A percentile compares a stretch with the other conserved stretches of the same genome.
Conservation (phyloP, 92 coral and sea anemone species). For the Ricordea florida region DNA sequence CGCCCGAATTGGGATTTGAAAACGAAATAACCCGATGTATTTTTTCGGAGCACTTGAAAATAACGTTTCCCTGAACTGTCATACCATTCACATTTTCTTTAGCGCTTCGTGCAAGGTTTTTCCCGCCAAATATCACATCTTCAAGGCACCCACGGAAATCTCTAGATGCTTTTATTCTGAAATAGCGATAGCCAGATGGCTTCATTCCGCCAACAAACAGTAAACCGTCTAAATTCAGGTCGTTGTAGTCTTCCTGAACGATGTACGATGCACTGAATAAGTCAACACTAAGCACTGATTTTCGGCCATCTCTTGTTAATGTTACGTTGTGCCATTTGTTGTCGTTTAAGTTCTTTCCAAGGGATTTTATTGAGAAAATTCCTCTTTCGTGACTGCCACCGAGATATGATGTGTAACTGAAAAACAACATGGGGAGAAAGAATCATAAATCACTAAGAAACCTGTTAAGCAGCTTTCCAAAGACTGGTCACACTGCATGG, state of each 20-base stretch:
- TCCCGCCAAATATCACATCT: not conserved
- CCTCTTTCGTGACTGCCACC: conserved; percentile 3
- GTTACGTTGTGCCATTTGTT: conserved; percentile 40
- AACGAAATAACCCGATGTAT: conserved; percentile 8
- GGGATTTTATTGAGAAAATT: not conserved
- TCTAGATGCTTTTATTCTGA: not conserved
- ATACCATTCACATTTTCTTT: not conserved
- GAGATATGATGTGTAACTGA: conserved; percentile 16
- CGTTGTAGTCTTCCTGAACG: not conserved
- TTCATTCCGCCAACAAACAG: conserved; percentile 31
- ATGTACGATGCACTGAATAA: not conserved
- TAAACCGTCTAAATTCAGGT: not conserved
- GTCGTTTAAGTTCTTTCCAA: conserved; percentile 14
- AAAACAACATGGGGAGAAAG: not conserved
- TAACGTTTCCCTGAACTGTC: not conserved
- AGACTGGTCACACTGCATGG: too few relatives aligned
- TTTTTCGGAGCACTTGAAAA: not conserved
- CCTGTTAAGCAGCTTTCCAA: too few relatives aligned
- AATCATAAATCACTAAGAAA: too few relatives aligned
- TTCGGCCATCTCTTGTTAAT: conserved; percentile 9
- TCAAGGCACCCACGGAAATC: conserved; percentile 24
- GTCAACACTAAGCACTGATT: conserved; percentile 27
- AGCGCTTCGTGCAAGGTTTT: conserved; percentile 1
- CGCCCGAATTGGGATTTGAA: conserved; percentile 2
- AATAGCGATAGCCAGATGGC: not conserved